Evolutionary conservation across 2,797 vertebrate genomes (phyloP).

Genomic region (Sphenopsis melanotis): DNA sequence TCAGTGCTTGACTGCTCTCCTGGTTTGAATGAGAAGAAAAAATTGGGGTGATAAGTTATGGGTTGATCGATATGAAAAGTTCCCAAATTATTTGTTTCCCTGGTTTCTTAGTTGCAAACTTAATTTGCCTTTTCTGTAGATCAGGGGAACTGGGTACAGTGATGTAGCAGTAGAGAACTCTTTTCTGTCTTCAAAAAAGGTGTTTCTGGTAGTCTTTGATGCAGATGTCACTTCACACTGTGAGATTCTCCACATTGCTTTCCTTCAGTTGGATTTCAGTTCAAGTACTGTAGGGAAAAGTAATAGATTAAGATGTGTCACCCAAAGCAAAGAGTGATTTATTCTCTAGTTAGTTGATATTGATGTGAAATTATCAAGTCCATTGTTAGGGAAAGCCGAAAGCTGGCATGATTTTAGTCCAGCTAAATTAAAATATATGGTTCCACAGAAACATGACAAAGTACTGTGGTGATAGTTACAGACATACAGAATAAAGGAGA

Average conservation of each 20-base stretch:
- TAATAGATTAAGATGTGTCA: not conserved
- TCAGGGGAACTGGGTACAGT: not conserved
- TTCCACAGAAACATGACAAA: constrained; percentile 24
- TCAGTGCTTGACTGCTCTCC: not conserved
- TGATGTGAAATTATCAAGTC: constrained; percentile 21
- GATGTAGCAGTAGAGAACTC: not conserved
- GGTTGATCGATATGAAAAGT: not conserved
- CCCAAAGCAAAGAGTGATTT: constrained; percentile 39
- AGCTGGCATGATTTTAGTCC: not conserved
- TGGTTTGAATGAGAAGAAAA: not conserved
- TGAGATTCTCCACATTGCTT: not conserved
- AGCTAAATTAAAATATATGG: constrained; percentile 23
- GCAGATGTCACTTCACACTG: not conserved
- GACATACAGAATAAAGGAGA: constrained; percentile 14
- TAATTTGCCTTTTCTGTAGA: not conserved
- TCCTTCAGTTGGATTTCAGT: not conserved
- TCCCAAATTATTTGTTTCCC: not conserved
- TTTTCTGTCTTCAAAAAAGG: not conserved
- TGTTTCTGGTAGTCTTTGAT: not conserved
- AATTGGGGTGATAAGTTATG: not conserved
- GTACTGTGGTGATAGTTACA: not conserved
- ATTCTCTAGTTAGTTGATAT: constrained; percentile 42
- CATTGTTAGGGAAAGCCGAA: constrained; percentile 45
- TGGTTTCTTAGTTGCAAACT: not conserved
- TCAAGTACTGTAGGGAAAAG: not conserved